phyloP scores from a whole-genome alignment of 2,113 vertebrate species.

The Chionomys nivalis region DNA sequence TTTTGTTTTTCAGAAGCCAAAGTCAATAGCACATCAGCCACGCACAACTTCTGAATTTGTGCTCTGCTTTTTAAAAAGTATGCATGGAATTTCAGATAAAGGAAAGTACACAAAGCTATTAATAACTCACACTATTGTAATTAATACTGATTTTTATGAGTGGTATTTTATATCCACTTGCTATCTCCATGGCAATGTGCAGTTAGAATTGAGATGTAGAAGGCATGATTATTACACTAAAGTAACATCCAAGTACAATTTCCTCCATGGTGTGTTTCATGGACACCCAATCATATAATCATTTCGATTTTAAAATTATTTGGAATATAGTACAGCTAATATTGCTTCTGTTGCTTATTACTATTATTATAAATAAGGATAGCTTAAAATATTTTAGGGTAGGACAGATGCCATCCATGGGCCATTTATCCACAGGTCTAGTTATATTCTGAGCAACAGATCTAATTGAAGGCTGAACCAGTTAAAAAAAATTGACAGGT shows the following conservation, averaged over 20 bases:
- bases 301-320: neutral
- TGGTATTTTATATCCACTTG: slow-evolving; percentile 15
- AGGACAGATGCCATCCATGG: neutral
- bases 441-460: neutral
- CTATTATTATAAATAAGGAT: neutral
- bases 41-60: neutral
- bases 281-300: neutral
- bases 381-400: neutral
- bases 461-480: neutral
- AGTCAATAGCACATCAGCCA: neutral
- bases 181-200: slow-evolving; percentile 11
- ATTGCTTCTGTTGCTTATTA: neutral
- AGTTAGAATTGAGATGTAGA: neutral
- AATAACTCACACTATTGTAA: neutral
- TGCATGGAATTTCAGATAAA: neutral
- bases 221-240: neutral
- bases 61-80: neutral
- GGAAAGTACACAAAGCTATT: neutral
- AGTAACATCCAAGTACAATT: neutral
- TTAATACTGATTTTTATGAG: slow-evolving; percentile 22
- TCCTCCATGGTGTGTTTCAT: neutral
- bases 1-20: neutral
- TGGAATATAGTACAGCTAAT: neutral
- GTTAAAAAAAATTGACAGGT: neutral
- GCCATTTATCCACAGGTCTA: neutral